A percentile compares a stretch with the other conserved stretches of the same genome.
Evolutionary conservation across 2,888 invertebrate species (phyloP).

Genomic region (Autographa pulchrina): DNA sequence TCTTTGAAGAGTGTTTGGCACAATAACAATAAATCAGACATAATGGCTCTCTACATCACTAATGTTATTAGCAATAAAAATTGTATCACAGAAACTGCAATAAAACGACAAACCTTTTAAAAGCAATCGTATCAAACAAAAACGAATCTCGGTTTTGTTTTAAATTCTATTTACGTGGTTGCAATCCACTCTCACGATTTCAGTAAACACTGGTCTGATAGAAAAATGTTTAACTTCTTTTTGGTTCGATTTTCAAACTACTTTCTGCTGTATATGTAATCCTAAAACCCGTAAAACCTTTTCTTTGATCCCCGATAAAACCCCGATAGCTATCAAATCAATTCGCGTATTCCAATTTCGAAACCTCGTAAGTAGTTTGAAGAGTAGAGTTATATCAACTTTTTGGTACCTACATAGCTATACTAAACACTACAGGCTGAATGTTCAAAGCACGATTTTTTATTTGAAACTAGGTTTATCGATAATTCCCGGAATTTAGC

Average conservation of each 20-base stretch:
- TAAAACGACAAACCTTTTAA: slow-evolving; percentile 12
- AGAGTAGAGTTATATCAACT: not conserved
- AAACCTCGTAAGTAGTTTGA: slow-evolving; percentile 1
- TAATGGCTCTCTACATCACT: slow-evolving; percentile 34
- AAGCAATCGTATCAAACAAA: not conserved
- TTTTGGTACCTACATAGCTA: not conserved
- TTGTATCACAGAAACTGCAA: slow-evolving; percentile 20
- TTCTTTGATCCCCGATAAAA: not conserved
- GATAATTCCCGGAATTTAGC: not conserved
- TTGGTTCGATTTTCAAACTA: not conserved
- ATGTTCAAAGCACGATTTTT: not conserved
- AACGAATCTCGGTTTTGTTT: not conserved
- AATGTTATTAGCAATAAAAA: slow-evolving; percentile 39
- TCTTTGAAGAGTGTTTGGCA: slow-evolving; percentile 12
- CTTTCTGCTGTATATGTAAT: not conserved
- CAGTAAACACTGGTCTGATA: not conserved
- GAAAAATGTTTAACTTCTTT: not conserved
- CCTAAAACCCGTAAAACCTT: not conserved
- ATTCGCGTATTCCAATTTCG: slow-evolving; percentile 7
- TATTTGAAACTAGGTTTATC: not conserved
- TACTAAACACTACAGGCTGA: not conserved
- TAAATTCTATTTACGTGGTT: not conserved
- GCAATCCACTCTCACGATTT: too few species aligned
- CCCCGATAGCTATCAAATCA: not conserved
- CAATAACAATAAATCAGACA: slow-evolving; percentile 39